phyloP scores from a whole-genome alignment of 1,140 invertebrate genomes.

The Melitaea cinxia region DNA sequence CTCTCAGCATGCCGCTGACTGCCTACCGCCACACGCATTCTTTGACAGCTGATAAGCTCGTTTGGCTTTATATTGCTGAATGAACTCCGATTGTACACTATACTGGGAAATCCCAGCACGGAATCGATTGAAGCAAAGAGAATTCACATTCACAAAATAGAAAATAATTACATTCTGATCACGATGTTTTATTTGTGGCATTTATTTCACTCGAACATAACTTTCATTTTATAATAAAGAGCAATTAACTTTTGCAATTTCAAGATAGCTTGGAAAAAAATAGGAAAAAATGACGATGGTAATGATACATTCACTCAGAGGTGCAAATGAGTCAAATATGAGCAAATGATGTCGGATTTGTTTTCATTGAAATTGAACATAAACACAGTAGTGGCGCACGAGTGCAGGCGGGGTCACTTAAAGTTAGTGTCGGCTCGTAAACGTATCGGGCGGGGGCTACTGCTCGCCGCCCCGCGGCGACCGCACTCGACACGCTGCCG shows the following conservation, averaged over 20 bases:
- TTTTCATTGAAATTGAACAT: constrained; percentile 73
- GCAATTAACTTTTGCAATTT: no score
- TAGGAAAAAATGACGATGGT: no score
- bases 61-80: constrained; percentile 46
- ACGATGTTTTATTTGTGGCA: background rate
- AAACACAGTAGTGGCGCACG: constrained; percentile 68
- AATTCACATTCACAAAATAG: background rate
- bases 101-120: constrained; percentile 15
- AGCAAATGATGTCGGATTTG: constrained; percentile 60
- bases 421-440: constrained; percentile 79
- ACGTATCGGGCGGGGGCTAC: constrained; percentile 76
- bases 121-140: background rate
- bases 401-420: constrained; percentile 74
- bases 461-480: constrained; percentile 72
- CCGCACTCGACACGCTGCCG: constrained; percentile 78
- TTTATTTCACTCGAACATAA: background rate
- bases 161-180: background rate
- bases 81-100: constrained; percentile 38
- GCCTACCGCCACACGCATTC: constrained; percentile 57
- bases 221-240: no score
- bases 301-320: background rate
- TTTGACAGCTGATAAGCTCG: constrained; percentile 63
- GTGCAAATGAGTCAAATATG: constrained; percentile 1
- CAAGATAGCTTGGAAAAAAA: no score
- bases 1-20: constrained; percentile 38